Conservation (phyloP, 2,797 vertebrate species). For the Lepus oiostolus region DNA sequence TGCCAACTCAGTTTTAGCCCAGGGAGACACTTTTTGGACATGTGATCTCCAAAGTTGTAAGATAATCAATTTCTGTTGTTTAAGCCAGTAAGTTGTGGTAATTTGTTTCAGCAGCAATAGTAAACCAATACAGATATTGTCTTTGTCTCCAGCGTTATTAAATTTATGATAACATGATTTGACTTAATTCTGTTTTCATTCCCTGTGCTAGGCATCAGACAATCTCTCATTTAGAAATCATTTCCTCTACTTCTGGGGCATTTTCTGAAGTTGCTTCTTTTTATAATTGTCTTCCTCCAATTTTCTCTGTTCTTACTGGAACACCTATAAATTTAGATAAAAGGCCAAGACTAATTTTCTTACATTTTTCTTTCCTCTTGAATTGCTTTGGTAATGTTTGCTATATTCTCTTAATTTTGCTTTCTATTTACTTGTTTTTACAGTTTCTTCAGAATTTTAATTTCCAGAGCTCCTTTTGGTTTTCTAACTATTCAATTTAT, state of each 20-base stretch:
- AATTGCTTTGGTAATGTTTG: background rate
- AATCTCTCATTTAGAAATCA: background rate
- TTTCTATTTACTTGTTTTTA: background rate
- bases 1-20: background rate
- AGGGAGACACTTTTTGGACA: background rate
- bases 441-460: background rate
- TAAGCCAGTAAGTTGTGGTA: background rate
- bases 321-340: background rate
- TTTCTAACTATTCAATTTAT: background rate
- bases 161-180: background rate
- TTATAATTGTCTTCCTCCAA: background rate
- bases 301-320: slow-evolving; percentile 61
- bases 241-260: background rate
- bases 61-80: background rate
- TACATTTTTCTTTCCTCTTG: background rate
- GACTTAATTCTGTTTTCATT: background rate
- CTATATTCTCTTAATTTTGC: background rate
- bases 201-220: background rate
- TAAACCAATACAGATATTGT: background rate
- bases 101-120: background rate
- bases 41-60: background rate
- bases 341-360: background rate
- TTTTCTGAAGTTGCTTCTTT: background rate
- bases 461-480: background rate
- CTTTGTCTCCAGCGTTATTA: background rate